Evolutionary conservation across 2,797 vertebrate species (phyloP).

Genomic region (Eulemur rubriventer): DNA sequence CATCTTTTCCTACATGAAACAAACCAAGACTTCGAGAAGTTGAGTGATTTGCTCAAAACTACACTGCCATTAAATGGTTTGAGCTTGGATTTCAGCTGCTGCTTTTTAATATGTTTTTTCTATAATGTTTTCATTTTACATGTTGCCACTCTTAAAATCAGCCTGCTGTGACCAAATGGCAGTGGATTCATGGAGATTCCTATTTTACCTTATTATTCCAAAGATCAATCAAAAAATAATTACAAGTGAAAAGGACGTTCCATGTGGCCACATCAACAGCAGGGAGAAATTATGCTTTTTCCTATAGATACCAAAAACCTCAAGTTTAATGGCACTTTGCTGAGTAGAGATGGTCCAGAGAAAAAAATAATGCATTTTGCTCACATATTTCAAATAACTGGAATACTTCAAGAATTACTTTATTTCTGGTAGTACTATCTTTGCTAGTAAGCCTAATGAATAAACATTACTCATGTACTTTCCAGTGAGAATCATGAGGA

Average conservation of each 20-base stretch:
- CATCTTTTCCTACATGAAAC: background rate
- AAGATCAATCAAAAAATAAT: background rate
- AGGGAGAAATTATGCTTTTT: constrained; percentile 20
- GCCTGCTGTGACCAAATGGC: background rate
- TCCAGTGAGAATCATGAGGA: background rate
- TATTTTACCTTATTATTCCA: background rate
- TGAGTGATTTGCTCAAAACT: background rate
- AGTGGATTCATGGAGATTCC: background rate
- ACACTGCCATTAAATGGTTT: background rate
- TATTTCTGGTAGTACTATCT: constrained; percentile 27
- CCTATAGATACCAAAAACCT: background rate
- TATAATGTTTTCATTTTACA: background rate
- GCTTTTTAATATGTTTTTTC: background rate
- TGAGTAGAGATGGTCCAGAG: background rate
- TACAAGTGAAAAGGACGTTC: background rate
- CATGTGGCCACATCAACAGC: background rate
- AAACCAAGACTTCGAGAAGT: background rate
- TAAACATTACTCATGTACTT: background rate
- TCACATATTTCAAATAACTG: constrained; percentile 1
- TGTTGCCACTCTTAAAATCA: background rate
- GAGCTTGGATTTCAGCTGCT: background rate
- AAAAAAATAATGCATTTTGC: background rate
- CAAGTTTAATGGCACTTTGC: background rate
- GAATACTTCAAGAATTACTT: background rate
- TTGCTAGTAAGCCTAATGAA: background rate